Evolutionary conservation across 2,113 vertebrate species (phyloP).

Genomic region (Emydura subglobosa): DNA sequence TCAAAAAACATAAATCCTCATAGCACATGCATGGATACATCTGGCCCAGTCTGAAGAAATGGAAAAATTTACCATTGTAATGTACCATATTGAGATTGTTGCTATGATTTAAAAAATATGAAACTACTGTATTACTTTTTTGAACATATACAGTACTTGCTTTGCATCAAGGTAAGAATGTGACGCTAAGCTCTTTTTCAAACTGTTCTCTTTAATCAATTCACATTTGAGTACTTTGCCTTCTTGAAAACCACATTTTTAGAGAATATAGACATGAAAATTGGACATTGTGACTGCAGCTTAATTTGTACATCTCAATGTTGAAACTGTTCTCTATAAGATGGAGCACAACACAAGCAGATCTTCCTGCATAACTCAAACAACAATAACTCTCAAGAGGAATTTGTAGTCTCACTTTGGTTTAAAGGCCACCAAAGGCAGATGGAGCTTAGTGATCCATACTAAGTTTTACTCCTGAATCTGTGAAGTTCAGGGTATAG

Average conservation of each 20-base stretch:
- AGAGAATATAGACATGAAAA: background rate
- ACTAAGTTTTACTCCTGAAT: background rate
- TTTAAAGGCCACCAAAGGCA: background rate
- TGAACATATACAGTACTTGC: background rate
- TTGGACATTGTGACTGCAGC: background rate
- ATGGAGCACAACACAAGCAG: background rate
- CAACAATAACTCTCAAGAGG: background rate
- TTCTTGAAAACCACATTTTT: background rate
- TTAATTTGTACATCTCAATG: background rate
- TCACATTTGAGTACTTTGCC: background rate
- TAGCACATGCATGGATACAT: background rate
- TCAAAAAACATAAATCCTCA: background rate
- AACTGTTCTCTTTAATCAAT: background rate
- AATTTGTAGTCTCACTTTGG: background rate
- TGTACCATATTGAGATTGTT: accelerated
- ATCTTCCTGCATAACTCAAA: background rate
- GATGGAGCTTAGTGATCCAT: background rate
- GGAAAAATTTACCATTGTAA: background rate
- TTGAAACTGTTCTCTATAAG: background rate
- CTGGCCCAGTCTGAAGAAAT: background rate
- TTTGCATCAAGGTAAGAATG: background rate
- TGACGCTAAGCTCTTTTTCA: background rate
- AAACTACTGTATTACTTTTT: background rate
- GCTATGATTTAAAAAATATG: accelerated
- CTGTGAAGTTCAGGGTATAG: background rate